Base-by-base conservation (phyloP, 2,888 invertebrate species). In the Acanthacorydalis orientalis region DNA sequence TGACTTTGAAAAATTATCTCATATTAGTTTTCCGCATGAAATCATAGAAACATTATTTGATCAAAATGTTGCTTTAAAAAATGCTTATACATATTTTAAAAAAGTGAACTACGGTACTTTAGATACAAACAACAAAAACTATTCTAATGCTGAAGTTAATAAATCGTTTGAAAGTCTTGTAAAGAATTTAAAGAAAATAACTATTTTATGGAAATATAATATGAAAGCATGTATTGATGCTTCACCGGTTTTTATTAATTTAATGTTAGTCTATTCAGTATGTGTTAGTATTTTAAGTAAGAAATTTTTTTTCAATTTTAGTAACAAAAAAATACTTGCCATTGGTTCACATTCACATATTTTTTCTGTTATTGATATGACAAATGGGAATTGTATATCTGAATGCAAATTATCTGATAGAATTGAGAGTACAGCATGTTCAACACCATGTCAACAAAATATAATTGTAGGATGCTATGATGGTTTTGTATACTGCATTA, bases 141-240 rank as follows among this genome's bases (percentile, higher is more conserved):
- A 31, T 38, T 23, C 14, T 45, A 43, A 43, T 23, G 34, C 14
- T 37, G 31, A 43, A 44, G 6, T 44, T 38, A n/a, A 46, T 48
- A 9, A 49, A 40, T 37, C 42, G 52, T 9, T 11, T 49, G 16
- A 44, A 49, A n/a, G 42, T 35, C 14, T 53, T 48, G 44, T 50
- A 49, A 34, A 43, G 54, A 7, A 60, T 15, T n/a, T 4, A 4
- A 11, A 12, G 2, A 35, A 11, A 7, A 35, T 56, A 37, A 54
- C 51, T 48, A 57, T 70, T 47, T 34, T 52, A 31, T 76, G 78
- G 80, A 69, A 65, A 52, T 73, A 69, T 60, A 65, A 84, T 62
- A 73, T 83, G 45, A 69, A 73, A 38, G 90, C 88, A 64, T 91
- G 91, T 68, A 77, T 91, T 9, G 90, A 91, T 70, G 80, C 85